Percentiles rank a stretch among this genome's conserved stretches.
These are phyloP conservation scores for Villa cingulata DNA, from an alignment of 2,888 invertebrate genomes.

Conservation along the genomic window DNA sequence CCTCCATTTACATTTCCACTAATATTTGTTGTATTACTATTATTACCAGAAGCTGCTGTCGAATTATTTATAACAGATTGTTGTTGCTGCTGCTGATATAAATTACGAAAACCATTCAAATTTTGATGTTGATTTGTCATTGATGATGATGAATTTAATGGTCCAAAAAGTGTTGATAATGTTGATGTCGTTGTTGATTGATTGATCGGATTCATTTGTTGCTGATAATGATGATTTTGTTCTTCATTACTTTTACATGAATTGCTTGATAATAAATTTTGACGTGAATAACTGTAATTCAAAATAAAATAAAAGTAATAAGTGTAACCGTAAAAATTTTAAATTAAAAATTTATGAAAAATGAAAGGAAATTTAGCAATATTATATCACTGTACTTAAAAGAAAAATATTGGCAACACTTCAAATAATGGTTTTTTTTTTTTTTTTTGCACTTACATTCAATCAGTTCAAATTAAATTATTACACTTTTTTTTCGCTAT, in stretches of 20 bases:
- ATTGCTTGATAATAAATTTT: slow-evolving; percentile 67
- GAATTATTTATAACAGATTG: background rate
- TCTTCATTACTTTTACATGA: slow-evolving; percentile 56
- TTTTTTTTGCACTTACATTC: too few relatives aligned
- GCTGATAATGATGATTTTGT: slow-evolving; percentile 42
- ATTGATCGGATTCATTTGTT: slow-evolving; percentile 18
- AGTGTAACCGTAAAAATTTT: slow-evolving; percentile 8
- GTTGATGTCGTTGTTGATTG: slow-evolving; percentile 33
- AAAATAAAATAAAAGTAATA: slow-evolving; percentile 11
- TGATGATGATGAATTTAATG: slow-evolving; percentile 7
- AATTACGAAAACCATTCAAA: background rate
- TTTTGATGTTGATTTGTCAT: slow-evolving; percentile 14
- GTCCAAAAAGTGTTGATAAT: slow-evolving; percentile 15
- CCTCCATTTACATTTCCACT: background rate
- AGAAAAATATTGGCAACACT: too few relatives aligned
- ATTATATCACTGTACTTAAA: too few relatives aligned
- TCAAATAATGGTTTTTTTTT: too few relatives aligned
- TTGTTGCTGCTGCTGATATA: background rate
- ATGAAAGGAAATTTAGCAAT: too few relatives aligned
- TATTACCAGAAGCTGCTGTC: background rate
- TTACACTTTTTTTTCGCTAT: too few relatives aligned
- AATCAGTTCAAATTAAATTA: too few relatives aligned
- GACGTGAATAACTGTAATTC: slow-evolving; percentile 63
- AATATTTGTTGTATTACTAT: background rate
- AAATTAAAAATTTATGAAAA: too few relatives aligned